These are phyloP conservation scores for Drosophila maculinotata DNA, from an alignment of 2,888 invertebrate genomes.

Conservation along the genomic window DNA sequence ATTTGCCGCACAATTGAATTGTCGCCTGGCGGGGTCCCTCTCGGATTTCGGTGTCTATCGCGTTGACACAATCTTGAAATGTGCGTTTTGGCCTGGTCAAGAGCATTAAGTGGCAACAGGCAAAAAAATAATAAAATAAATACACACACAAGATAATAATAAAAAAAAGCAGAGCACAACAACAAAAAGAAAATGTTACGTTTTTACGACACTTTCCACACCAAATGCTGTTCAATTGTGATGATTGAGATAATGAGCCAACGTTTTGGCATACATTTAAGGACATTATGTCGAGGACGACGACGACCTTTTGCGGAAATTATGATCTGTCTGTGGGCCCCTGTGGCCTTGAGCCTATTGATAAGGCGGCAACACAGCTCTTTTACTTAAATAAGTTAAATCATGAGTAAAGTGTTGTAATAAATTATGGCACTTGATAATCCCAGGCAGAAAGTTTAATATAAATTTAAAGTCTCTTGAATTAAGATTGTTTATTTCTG, in stretches of 20 bases:
- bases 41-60: constrained; percentile 51
- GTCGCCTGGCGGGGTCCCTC: constrained; percentile 42
- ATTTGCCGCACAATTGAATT: constrained; percentile 60
- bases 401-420: constrained; percentile 20
- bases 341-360: constrained; percentile 29
- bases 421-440: neutral
- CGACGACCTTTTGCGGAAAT: constrained; percentile 72
- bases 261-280: constrained; percentile 53
- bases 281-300: constrained; percentile 18
- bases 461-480: neutral
- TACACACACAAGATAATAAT: constrained; percentile 18
- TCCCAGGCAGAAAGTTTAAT: neutral
- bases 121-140: constrained; percentile 22
- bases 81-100: constrained; percentile 60
- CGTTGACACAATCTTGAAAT: constrained; percentile 71
- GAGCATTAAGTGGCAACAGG: constrained; percentile 56
- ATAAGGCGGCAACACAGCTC: constrained; percentile 30
- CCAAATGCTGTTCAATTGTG: constrained; percentile 72
- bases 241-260: constrained; percentile 76
- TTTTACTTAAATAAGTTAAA: constrained; percentile 45
- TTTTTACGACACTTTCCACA: constrained; percentile 75
- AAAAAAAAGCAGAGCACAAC: constrained; percentile 29
- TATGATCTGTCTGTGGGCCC: constrained; percentile 57
- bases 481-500: too few relatives aligned
- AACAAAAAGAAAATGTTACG: constrained; percentile 41